Evolutionary conservation across 2,888 invertebrate genomes (phyloP).

Genomic region (Caenorhabditis auriculariae): DNA sequence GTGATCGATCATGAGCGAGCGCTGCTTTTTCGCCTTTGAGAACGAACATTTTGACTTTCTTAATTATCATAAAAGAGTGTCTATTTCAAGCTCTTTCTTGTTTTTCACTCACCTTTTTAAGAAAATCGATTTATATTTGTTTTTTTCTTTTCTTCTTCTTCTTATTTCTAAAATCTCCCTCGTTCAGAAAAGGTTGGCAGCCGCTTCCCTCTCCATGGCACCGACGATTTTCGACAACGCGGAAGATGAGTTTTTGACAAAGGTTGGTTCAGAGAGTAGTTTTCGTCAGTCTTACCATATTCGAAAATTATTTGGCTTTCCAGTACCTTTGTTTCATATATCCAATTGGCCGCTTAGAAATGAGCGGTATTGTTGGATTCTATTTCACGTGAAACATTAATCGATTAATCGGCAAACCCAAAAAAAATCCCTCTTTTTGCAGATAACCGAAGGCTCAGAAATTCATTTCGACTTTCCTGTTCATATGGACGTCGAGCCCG

Average conservation of each 20-base stretch:
- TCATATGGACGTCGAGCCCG: constrained; percentile 54
- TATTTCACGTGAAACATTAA: not conserved
- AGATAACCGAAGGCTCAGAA: constrained; percentile 16
- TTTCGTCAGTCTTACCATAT: not conserved
- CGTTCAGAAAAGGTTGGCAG: constrained; percentile 41
- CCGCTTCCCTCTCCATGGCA: constrained; percentile 36
- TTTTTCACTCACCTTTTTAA: not conserved
- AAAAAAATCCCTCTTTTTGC: constrained; percentile 4
- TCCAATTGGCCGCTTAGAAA: no score
- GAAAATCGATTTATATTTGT: not conserved
- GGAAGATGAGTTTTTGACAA: constrained; percentile 51
- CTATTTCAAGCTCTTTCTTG: not conserved
- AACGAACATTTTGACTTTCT: not conserved
- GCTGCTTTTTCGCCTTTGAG: not conserved
- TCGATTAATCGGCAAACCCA: not conserved
- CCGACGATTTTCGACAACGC: constrained; percentile 50
- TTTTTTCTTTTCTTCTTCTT: not conserved
- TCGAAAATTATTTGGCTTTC: not conserved
- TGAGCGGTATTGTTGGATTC: not conserved
- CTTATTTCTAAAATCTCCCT: not conserved
- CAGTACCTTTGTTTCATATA: no score
- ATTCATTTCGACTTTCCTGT: constrained; percentile 55
- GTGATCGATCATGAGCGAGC: not conserved
- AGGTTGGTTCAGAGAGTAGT: constrained; percentile 14
- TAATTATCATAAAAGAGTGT: no score